These are phyloP conservation scores for Clarias macrocephalus DNA, from an alignment of 2,113 vertebrate species.

Conservation along the genomic window DNA sequence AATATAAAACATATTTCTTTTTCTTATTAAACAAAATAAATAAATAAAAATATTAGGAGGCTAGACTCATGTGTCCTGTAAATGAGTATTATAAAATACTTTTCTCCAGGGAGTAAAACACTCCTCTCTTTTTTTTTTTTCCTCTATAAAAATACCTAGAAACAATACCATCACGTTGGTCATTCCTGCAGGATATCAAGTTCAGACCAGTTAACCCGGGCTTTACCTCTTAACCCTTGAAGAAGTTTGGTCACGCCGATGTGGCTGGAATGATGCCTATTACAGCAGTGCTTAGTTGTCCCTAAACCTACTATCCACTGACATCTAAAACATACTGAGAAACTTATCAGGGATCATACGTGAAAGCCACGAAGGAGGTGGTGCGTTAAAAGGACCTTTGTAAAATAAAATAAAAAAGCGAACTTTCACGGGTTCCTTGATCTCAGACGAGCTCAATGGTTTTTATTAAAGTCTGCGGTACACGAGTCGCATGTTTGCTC, in stretches of 20 bases:
- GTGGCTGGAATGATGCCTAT: neutral
- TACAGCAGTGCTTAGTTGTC: no score
- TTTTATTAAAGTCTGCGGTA: conserved; percentile 1
- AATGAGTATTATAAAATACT: neutral
- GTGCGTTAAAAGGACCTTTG: neutral
- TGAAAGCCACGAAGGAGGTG: neutral
- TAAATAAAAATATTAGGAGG: no score
- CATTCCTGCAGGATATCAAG: neutral
- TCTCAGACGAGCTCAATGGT: neutral
- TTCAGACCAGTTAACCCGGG: conserved; percentile 6
- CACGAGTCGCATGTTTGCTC: neutral
- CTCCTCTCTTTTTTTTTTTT: neutral
- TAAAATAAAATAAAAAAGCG: neutral
- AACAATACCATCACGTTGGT: neutral
- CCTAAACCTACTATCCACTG: neutral
- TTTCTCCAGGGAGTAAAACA: neutral
- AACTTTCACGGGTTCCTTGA: neutral
- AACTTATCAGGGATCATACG: neutral
- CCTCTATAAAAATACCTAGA: neutral
- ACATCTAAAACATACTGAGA: neutral
- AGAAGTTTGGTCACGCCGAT: neutral
- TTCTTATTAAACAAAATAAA: no score
- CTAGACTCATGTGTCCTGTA: neutral
- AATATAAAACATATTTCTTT: no score
- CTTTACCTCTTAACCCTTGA: neutral